phyloP scores from a whole-genome alignment of 1,140 invertebrate species.

The Apis florea region DNA sequence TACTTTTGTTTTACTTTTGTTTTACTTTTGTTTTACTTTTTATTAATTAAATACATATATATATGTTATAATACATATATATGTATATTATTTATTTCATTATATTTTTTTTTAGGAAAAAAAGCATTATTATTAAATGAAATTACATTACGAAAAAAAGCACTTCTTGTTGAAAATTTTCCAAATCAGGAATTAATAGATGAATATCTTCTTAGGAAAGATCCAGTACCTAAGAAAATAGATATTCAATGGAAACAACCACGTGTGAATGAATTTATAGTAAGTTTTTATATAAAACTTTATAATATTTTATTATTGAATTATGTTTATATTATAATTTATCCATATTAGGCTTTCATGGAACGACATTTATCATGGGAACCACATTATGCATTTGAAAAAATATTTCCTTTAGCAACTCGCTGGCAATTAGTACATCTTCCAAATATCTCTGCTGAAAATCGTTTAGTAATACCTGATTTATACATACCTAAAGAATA shows the following conservation, averaged over 20 bases:
- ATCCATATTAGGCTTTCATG: slow-evolving; percentile 83
- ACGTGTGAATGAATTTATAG: slow-evolving; percentile 85
- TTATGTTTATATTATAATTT: slow-evolving; percentile 16
- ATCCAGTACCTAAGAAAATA: slow-evolving; percentile 76
- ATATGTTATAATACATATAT: neutral
- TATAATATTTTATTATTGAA: neutral
- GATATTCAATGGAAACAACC: slow-evolving; percentile 85
- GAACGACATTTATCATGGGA: slow-evolving; percentile 86
- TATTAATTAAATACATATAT: neutral
- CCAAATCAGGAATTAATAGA: slow-evolving; percentile 87
- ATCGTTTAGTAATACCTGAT: slow-evolving; percentile 56
- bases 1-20: slow-evolving; percentile 33
- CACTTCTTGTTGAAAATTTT: slow-evolving; percentile 84
- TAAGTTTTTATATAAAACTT: slow-evolving; percentile 67
- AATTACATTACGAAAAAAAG: slow-evolving; percentile 85
- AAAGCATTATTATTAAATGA: slow-evolving; percentile 84
- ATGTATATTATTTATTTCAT: slow-evolving; percentile 32
- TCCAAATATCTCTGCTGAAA: slow-evolving; percentile 60
- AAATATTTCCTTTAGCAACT: slow-evolving; percentile 88
- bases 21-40: slow-evolving; percentile 29
- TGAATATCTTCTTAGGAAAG: slow-evolving; percentile 85
- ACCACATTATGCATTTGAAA: slow-evolving; percentile 88
- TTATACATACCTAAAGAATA: slow-evolving; percentile 80
- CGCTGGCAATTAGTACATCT: slow-evolving; percentile 84
- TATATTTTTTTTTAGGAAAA: slow-evolving; percentile 78